Percentiles rank a stretch among this genome's conserved stretches.
Evolutionary conservation across 2,797 vertebrate species (phyloP).

Genomic region (Spinibarbus caldwelli): DNA sequence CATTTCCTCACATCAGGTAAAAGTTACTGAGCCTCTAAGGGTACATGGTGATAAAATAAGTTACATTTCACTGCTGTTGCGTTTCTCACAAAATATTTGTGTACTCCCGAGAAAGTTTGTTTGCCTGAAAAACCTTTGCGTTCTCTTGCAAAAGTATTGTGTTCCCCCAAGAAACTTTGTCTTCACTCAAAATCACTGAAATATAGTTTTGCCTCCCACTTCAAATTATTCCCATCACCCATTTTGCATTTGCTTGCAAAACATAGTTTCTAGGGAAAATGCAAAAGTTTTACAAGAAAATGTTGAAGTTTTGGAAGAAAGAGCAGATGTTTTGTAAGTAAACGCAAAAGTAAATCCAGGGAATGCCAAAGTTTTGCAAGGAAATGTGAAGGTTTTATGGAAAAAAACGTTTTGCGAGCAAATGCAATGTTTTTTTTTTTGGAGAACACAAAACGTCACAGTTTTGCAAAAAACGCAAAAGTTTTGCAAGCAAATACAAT

Average conservation of each 20-base stretch:
- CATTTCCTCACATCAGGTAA: not conserved
- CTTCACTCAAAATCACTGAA: not conserved
- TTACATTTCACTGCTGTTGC: no score
- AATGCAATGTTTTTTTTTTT: not conserved
- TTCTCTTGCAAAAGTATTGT: not conserved
- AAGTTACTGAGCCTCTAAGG: not conserved
- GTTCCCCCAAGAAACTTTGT: not conserved
- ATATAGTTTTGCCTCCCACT: not conserved
- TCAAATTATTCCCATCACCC: no score
- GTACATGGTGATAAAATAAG: not conserved
- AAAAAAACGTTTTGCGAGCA: not conserved
- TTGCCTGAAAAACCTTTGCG: no score
- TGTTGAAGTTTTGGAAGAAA: no score
- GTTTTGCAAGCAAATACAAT: not conserved
- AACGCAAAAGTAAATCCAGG: not conserved
- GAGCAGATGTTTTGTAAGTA: no score
- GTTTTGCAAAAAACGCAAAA: not conserved
- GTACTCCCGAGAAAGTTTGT: no score
- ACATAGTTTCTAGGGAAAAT: no score
- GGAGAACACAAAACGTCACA: no score
- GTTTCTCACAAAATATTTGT: no score
- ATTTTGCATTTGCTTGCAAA: no score
- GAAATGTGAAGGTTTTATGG: not conserved
- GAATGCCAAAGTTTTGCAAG: not conserved
- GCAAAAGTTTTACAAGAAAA: no score